A percentile compares a stretch with the other conserved stretches of the same genome.
Conservation (phyloP, 2,797 vertebrate species). For the Macropodus opercularis region DNA sequence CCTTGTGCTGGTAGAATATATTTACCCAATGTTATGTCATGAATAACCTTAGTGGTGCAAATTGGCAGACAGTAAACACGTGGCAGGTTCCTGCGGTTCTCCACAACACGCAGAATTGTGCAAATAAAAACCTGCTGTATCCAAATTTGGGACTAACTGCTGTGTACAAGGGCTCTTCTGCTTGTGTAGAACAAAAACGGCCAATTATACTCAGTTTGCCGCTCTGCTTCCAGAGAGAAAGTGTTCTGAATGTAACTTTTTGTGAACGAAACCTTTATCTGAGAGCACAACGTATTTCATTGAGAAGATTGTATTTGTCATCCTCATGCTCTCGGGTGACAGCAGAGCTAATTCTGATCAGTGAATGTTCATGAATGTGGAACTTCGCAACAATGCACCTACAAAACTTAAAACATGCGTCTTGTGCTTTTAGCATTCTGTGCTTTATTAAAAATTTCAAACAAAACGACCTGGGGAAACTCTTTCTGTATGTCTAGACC, state of each 20-base stretch:
- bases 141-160: constrained; percentile 33
- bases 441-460: constrained; percentile 62
- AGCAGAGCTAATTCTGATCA: constrained; percentile 63
- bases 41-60: constrained; percentile 20
- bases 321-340: constrained; percentile 69
- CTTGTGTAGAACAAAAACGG: constrained; percentile 29
- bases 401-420: constrained; percentile 73
- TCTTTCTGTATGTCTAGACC: constrained; percentile 74
- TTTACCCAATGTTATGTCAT: constrained; percentile 12
- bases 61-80: constrained; percentile 16
- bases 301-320: constrained; percentile 71
- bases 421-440: constrained; percentile 77
- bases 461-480: constrained; percentile 54
- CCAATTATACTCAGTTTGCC: constrained; percentile 45
- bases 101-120: constrained; percentile 33
- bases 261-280: constrained; percentile 65
- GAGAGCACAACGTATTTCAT: constrained; percentile 71
- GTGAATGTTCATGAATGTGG: constrained; percentile 79
- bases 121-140: constrained; percentile 33
- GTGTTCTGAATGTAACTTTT: constrained; percentile 76
- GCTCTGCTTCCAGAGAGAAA: constrained; percentile 37
- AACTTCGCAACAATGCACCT: constrained; percentile 76
- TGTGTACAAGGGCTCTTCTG: constrained; percentile 39
- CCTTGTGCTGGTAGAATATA: constrained; percentile 16
- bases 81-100: constrained; percentile 28